These are phyloP conservation scores for Torymus aiolomorphi DNA, from an alignment of 2,888 invertebrate genomes.

Conservation along the genomic window DNA sequence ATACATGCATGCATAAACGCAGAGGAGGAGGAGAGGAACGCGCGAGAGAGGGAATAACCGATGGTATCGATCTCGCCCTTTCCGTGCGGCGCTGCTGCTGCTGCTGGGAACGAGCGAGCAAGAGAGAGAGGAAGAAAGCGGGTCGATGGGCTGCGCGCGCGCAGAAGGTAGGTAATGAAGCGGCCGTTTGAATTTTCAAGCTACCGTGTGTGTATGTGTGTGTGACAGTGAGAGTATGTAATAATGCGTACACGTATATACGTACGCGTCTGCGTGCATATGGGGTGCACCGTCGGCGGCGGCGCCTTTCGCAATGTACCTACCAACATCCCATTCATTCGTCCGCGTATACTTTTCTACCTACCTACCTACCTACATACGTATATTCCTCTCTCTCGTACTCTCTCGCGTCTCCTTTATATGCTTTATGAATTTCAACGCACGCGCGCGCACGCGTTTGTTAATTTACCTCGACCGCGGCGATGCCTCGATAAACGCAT, in stretches of 20 bases:
- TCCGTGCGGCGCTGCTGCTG: neutral
- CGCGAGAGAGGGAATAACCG: too few species aligned
- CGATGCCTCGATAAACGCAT: conserved; percentile 17
- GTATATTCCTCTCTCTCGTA: neutral
- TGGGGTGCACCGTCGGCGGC: conserved; percentile 13
- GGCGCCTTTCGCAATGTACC: conserved; percentile 40
- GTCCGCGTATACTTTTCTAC: neutral
- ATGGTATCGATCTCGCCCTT: conserved; percentile 41
- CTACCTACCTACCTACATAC: neutral
- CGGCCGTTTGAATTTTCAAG: conserved; percentile 58
- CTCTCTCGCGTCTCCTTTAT: neutral
- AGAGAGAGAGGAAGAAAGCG: conserved; percentile 45
- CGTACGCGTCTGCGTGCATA: neutral
- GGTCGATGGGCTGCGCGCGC: conserved; percentile 46
- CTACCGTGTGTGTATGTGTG: too few species aligned
- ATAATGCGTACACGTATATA: too few species aligned
- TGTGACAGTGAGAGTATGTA: too few species aligned
- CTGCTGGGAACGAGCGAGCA: neutral
- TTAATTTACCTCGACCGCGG: conserved; percentile 1
- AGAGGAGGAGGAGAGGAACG: too few species aligned
- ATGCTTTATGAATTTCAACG: conserved; percentile 30
- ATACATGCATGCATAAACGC: too few species aligned
- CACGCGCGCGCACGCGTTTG: conserved; percentile 5
- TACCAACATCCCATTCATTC: conserved; percentile 15
- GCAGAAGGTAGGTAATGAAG: conserved; percentile 55